Percentiles rank a stretch among this genome's conserved stretches.
Evolutionary conservation across 2,113 vertebrate genomes (phyloP).

Genomic region (Phycodurus eques): DNA sequence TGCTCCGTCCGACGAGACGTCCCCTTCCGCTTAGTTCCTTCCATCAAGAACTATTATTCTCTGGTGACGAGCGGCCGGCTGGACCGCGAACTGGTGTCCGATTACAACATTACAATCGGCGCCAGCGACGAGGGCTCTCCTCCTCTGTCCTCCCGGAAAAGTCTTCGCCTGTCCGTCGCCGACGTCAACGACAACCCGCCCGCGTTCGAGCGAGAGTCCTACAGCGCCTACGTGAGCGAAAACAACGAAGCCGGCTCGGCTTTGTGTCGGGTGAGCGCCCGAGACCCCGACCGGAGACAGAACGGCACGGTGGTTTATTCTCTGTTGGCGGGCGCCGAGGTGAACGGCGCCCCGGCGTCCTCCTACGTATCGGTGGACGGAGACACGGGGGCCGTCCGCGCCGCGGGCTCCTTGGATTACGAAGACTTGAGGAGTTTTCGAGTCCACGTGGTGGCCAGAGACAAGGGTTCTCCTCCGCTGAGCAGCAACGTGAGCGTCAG

Average conservation of each 20-base stretch:
- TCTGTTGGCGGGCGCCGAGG: conserved; percentile 47
- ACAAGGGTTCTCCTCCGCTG: conserved; percentile 72
- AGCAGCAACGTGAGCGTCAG: conserved; percentile 68
- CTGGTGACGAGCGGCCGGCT: conserved; percentile 56
- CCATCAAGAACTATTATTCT: conserved; percentile 70
- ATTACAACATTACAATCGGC: conserved; percentile 67
- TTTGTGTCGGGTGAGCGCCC: conserved; percentile 68
- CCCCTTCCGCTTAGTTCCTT: conserved; percentile 69
- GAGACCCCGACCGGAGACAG: conserved; percentile 70
- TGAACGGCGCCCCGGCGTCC: conserved; percentile 60
- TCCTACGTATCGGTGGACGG: conserved; percentile 76
- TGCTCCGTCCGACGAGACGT: conserved; percentile 57
- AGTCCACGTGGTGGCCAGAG: conserved; percentile 61
- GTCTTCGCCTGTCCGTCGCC: conserved; percentile 64
- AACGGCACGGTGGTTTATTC: conserved; percentile 74
- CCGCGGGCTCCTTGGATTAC: conserved; percentile 75
- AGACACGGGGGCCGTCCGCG: conserved; percentile 73
- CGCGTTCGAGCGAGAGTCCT: conserved; percentile 60
- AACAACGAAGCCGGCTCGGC: conserved; percentile 74
- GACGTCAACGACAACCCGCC: conserved; percentile 79
- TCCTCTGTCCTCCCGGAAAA: conserved; percentile 57
- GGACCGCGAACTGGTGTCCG: conserved; percentile 60
- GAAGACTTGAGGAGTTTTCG: conserved; percentile 68
- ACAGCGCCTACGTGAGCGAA: conserved; percentile 69
- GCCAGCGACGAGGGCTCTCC: conserved; percentile 71